These are phyloP conservation scores for Chitala chitala DNA, from an alignment of 2,113 vertebrate genomes.

Conservation along the genomic window DNA sequence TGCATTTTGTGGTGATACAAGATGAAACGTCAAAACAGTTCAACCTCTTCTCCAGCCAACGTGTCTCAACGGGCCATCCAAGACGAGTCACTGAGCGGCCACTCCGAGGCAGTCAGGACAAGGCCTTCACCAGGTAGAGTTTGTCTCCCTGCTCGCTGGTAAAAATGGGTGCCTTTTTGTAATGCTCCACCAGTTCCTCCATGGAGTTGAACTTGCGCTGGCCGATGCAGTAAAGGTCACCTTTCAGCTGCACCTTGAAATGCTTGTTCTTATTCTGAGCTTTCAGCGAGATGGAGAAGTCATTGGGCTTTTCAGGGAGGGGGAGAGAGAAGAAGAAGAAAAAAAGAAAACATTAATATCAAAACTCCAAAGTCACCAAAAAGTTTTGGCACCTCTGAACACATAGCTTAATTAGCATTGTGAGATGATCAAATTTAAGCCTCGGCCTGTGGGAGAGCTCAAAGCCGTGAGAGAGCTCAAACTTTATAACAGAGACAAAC, in stretches of 20 bases:
- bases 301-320: constrained; percentile 70
- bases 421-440: too few species aligned
- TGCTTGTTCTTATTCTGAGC: constrained; percentile 90
- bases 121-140: constrained; percentile 82
- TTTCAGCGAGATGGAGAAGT: constrained; percentile 87
- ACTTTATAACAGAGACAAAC: too few species aligned
- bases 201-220: constrained; percentile 87
- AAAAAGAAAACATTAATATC: background rate
- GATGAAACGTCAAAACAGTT: background rate
- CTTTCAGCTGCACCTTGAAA: constrained; percentile 89
- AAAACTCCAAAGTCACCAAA: background rate
- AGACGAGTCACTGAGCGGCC: background rate
- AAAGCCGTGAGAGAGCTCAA: too few species aligned
- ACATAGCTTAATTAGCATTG: background rate
- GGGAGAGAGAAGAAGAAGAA: constrained; percentile 8
- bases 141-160: constrained; percentile 89
- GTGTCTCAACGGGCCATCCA: background rate
- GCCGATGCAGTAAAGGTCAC: constrained; percentile 83
- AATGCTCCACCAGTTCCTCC: constrained; percentile 90
- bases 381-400: background rate
- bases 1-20: constrained; percentile 36
- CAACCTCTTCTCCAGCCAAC: background rate
- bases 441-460: too few species aligned
- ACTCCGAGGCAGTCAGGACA: constrained; percentile 66
- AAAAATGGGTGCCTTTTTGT: constrained; percentile 90